Base-by-base conservation (phyloP, 2,797 vertebrate species). In the Novumbra hubbsi region DNA sequence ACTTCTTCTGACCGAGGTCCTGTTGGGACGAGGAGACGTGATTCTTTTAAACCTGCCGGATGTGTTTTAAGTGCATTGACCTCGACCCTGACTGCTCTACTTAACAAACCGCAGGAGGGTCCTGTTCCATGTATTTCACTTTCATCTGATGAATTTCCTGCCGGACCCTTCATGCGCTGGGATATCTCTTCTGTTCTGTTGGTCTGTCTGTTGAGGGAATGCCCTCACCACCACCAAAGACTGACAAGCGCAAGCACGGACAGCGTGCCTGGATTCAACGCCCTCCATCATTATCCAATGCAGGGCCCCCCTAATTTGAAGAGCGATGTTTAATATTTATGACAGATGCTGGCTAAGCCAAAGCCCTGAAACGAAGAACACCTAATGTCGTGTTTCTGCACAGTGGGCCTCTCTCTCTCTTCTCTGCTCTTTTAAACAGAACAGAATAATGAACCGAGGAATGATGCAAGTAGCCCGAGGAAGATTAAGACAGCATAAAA, bases 401-500 rank as follows among this genome's bases (percentile, higher is more conserved):
- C 67, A 75, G 81, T 50, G 60, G 71, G 45, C 71, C 76, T 71
- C 64, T 66, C 70, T 80, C 80, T 80, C 52, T 74, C 76, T 77
- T 68, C 71, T 79, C 41, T 45, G 41, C 41, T 76, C 71, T 78
- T 84, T 77, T 76, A 68, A 87, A 80, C 68, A 64, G 81, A 6
- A 45, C 41, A 45, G 82, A 88, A 88, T 77, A 83, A 88, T 87
- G 67, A 85, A 85, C 34, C 77, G 49, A 73, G 75, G 85, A 84
- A 85, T 81, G 82, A 91, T 86, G 83, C 79, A 90, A 88, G 78
- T 88, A 79, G 79, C 79, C 84, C 70, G 45, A 65, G 49, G 28
- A 49, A 80, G 80, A 89, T 86, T 81, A 83, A 81, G 67, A 70
- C 76, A 81, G 86, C 75, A 84, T 84, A 72, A 83, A 90, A 91